phyloP scores from a whole-genome alignment of 1,140 invertebrate genomes.

The Papilio aristodemus region DNA sequence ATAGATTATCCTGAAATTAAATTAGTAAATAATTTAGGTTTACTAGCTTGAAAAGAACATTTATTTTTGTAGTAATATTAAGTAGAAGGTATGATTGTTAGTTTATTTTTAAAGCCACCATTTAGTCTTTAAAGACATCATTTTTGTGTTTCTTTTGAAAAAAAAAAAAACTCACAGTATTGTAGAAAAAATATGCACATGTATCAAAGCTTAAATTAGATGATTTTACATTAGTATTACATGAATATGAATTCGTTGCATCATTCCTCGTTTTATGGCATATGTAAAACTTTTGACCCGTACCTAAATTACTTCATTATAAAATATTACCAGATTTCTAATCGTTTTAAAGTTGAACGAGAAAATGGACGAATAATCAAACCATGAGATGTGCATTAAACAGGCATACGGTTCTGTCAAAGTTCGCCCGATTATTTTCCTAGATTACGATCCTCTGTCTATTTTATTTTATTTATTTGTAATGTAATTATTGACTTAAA shows the following conservation, averaged over 20 bases:
- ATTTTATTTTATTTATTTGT: slow-evolving; percentile 40
- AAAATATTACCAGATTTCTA: slow-evolving; percentile 44
- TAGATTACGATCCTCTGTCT: slow-evolving; percentile 5
- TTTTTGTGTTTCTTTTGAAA: no score
- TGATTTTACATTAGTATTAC: slow-evolving; percentile 8
- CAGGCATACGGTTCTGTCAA: slow-evolving; percentile 45
- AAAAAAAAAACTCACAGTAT: no score
- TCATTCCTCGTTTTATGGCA: slow-evolving; percentile 11
- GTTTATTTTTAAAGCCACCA: no score
- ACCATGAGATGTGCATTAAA: slow-evolving; percentile 44
- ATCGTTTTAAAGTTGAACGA: slow-evolving; percentile 39
- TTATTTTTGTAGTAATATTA: no score
- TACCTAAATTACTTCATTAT: slow-evolving; percentile 28
- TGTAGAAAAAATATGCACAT: background rate
- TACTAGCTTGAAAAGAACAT: no score
- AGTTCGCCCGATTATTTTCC: slow-evolving; percentile 51
- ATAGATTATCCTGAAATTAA: no score
- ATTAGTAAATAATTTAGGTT: no score
- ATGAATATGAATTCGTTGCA: slow-evolving; percentile 13
- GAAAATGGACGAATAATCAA: slow-evolving; percentile 48
- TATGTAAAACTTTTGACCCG: slow-evolving; percentile 11
- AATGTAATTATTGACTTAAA: slow-evolving; percentile 38
- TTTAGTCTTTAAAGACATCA: no score
- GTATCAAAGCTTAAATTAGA: background rate
- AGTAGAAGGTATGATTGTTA: no score